phyloP scores from a whole-genome alignment of 2,888 invertebrate genomes.

The Tipula unca region DNA sequence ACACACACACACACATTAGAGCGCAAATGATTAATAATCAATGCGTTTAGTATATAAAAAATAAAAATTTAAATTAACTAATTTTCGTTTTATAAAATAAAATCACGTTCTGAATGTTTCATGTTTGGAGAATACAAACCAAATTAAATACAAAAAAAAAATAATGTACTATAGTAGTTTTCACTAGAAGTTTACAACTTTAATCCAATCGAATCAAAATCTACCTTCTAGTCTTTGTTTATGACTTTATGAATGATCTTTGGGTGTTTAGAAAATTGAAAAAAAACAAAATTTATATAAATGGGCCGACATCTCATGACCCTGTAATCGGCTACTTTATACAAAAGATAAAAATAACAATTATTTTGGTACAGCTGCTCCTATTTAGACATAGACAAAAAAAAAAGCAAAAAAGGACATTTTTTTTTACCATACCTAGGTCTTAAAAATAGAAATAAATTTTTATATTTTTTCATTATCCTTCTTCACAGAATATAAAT shows the following conservation, averaged over 20 bases:
- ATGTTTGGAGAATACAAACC: neutral
- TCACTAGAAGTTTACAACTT: neutral
- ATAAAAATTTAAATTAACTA: neutral
- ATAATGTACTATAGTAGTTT: neutral
- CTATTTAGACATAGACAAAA: neutral
- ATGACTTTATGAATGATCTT: neutral
- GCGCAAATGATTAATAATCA: neutral
- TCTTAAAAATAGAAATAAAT: neutral
- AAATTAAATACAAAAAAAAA: neutral
- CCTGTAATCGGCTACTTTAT: conserved; percentile 1
- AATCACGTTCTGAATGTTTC: neutral
- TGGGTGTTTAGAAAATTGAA: neutral
- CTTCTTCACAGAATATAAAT: conserved; percentile 14
- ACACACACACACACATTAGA: neutral
- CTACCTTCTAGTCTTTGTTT: conserved; percentile 8
- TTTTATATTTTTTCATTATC: neutral
- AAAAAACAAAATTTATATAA: too few species aligned
- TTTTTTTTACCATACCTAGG: neutral
- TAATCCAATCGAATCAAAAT: neutral
- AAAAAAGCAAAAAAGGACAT: neutral
- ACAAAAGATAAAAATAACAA: neutral
- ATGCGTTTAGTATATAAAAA: neutral
- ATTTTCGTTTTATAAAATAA: neutral
- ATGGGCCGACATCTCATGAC: neutral
- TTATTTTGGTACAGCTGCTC: neutral